Conservation (phyloP, 2,797 vertebrate genomes). For the Anableps anableps region DNA sequence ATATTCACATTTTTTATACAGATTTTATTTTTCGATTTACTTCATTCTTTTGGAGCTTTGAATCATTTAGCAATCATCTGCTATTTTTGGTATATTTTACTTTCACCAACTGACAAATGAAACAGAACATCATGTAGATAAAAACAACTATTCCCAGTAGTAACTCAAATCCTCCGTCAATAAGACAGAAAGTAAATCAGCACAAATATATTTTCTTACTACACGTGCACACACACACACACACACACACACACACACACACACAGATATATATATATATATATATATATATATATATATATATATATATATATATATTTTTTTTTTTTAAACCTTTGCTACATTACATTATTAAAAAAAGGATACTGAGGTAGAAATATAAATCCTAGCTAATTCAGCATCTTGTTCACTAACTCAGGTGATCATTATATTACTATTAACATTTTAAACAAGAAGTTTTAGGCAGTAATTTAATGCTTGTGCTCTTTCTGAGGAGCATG, state of each 20-base stretch:
- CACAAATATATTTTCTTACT: background rate
- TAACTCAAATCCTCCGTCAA: background rate
- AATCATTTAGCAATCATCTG: background rate
- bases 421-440: background rate
- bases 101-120: background rate
- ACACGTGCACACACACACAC: too few relatives aligned
- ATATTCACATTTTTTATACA: background rate
- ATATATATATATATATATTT: background rate
- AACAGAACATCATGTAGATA: conserved; percentile 1
- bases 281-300: too few relatives aligned
- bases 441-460: background rate
- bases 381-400: background rate
- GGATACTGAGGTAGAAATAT: background rate
- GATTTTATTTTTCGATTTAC: background rate
- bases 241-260: too few relatives aligned
- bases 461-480: background rate
- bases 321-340: background rate
- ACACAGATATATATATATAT: too few relatives aligned
- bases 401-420: background rate
- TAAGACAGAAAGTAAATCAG: background rate
- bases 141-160: background rate
- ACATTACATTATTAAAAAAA: background rate
- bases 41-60: background rate
- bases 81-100: background rate
- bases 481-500: background rate